Evolutionary conservation across 2,797 vertebrate genomes (phyloP).

Genomic region (Enteromius afrohamiltoni): DNA sequence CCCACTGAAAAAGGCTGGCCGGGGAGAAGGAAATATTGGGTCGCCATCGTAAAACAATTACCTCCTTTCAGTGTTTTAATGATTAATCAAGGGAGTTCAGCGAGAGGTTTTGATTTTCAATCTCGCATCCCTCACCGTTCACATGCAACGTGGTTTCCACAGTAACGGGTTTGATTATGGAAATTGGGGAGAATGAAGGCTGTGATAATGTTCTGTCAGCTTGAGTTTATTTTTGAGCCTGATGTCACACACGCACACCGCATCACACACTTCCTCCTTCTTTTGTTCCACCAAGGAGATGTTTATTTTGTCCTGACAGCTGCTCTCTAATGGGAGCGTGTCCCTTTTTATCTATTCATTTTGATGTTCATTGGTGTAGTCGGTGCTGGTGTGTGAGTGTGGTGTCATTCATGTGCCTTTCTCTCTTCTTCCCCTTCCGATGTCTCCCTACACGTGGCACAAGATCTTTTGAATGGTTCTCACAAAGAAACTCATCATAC

Average conservation of each 20-base stretch:
- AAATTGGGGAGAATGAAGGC: conserved; percentile 54
- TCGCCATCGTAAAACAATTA: conserved; percentile 36
- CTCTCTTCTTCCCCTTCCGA: conserved; percentile 31
- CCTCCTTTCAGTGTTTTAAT: conserved; percentile 36
- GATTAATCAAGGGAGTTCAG: conserved; percentile 48
- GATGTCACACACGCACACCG: conserved; percentile 22
- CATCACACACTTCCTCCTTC: conserved; percentile 51
- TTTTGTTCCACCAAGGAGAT: conserved; percentile 55
- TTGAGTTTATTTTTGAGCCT: conserved; percentile 55
- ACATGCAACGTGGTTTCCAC: conserved; percentile 50
- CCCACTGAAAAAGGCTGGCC: not conserved
- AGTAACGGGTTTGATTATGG: conserved; percentile 62
- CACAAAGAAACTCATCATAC: conserved; percentile 23
- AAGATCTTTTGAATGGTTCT: conserved; percentile 34
- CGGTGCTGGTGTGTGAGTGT: conserved; percentile 41
- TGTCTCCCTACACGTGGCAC: not conserved
- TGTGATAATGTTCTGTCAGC: conserved; percentile 58
- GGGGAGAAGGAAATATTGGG: conserved; percentile 24
- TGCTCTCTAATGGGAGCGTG: conserved; percentile 55
- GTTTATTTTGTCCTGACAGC: conserved; percentile 60
- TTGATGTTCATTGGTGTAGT: conserved; percentile 51
- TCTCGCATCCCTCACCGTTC: conserved; percentile 4
- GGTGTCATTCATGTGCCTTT: conserved; percentile 37
- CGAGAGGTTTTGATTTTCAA: conserved; percentile 40
- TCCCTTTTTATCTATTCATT: conserved; percentile 55